These are phyloP conservation scores for Galaxias olidus DNA, from an alignment of 2,797 vertebrate genomes.

Conservation along the genomic window DNA sequence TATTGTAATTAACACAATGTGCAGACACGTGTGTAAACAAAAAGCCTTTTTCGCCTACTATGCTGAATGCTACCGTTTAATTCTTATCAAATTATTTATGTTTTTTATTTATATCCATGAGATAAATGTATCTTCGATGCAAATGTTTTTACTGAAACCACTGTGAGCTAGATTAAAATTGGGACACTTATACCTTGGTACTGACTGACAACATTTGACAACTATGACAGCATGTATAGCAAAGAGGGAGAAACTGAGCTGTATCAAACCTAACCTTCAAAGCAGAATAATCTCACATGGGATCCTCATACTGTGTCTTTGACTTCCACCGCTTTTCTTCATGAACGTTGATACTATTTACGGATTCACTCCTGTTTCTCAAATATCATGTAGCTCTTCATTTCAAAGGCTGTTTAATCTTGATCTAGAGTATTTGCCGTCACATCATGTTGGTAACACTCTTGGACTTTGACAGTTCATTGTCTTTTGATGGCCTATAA, in stretches of 20 bases:
- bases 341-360: conserved; percentile 64
- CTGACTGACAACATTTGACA: conserved; percentile 3
- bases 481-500: conserved; percentile 77
- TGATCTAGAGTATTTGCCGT: conserved; percentile 68
- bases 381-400: conserved; percentile 62
- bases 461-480: conserved; percentile 67
- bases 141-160: too few species aligned
- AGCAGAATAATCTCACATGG: conserved; percentile 54
- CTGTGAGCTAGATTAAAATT: conserved; percentile 5
- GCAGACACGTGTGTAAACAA: too few species aligned
- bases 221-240: not conserved
- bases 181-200: conserved; percentile 26
- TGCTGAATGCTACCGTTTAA: too few species aligned
- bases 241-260: not conserved
- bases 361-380: conserved; percentile 68
- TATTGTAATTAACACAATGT: too few species aligned
- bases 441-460: conserved; percentile 68
- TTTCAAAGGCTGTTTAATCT: conserved; percentile 67
- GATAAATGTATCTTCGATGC: too few species aligned
- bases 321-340: conserved; percentile 39
- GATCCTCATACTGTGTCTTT: conserved; percentile 49
- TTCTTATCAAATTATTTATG: too few species aligned
- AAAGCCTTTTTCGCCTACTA: too few species aligned
- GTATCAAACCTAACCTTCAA: conserved; percentile 48
- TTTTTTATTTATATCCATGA: too few species aligned